A percentile compares a stretch with the other conserved stretches of the same genome.
These are phyloP conservation scores for Schizothorax lantsangensis DNA, from an alignment of 2,797 vertebrate species.

Conservation along the genomic window DNA sequence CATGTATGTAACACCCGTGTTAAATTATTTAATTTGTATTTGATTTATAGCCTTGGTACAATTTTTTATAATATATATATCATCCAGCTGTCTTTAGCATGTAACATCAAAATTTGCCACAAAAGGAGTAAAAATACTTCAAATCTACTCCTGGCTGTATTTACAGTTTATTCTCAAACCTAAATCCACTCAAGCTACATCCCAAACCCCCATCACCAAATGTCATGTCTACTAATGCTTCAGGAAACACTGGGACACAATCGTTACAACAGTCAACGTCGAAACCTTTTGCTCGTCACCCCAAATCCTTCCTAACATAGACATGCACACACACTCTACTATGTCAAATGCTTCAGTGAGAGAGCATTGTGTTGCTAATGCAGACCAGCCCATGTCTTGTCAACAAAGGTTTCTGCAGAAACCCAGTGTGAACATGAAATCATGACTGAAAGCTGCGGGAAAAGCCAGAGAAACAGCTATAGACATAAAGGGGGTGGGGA, in stretches of 20 bases:
- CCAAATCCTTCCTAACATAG: constrained; percentile 28
- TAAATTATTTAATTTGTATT: background rate
- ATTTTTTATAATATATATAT: background rate
- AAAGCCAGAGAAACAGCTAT: constrained; percentile 47
- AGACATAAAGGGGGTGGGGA: constrained; percentile 43
- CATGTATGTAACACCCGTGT: background rate
- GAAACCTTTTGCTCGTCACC: constrained; percentile 57
- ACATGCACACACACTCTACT: constrained; percentile 27
- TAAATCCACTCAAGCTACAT: background rate
- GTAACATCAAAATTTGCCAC: background rate
- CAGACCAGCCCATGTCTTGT: constrained; percentile 68
- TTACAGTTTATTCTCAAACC: background rate
- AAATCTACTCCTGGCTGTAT: background rate
- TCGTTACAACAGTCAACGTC: constrained; percentile 60
- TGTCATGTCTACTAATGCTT: constrained; percentile 48
- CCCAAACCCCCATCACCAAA: background rate
- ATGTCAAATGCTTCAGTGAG: constrained; percentile 40
- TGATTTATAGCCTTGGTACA: background rate
- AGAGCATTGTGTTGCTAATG: constrained; percentile 81
- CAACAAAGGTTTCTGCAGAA: constrained; percentile 83
- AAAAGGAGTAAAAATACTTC: background rate
- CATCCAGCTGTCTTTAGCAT: background rate
- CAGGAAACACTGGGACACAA: constrained; percentile 46
- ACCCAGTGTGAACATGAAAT: constrained; percentile 73
- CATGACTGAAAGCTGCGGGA: constrained; percentile 63